Base-by-base conservation (phyloP, 2,113 vertebrate genomes). In the Prionailurus viverrinus region DNA sequence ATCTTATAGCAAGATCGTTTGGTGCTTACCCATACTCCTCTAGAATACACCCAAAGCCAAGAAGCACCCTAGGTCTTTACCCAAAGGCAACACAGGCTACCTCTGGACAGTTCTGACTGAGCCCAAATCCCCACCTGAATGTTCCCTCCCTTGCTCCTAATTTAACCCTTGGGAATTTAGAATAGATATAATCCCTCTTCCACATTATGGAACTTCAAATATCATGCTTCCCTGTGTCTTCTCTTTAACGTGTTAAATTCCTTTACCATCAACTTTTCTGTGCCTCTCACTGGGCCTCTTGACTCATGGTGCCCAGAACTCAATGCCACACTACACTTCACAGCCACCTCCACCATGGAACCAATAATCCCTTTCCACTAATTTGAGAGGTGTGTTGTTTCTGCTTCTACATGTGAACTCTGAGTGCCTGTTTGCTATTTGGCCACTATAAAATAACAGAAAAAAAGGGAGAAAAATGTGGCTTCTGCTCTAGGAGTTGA, bases 241-340 rank as follows among this genome's bases (percentile, higher is more conserved):
- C 65, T 29, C 53, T 73, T 69, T 51, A 39, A 16, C 13, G 33
- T 36, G 25, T 15, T 16, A 33, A 41, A 15, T 53, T 41, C 83
- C 55, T 88, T 73, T 29, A 10, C 7, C 12, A 71, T 3, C 33
- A 13, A 16, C 53, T 8, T 0, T 21, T 45, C 61, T 21, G 39
- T 29, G 19, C 68, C 39, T 55, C 74, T 33, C 36, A 8, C 15
- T 45, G 29, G 19, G 36, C 27, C 68, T 69, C 68, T n/a, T n/a
- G 19, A n/a, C 18, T n/a, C 18, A 69, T 8, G 68, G 68, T 9
- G 7, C n/a, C 27, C 66, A 66, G 19, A 12, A 33, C 19, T 9
- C 19, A 23, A 4, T 0, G 27, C 29, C 14, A 3, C 1, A 27
- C 31, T 48, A 12, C 0, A 27, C 18, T 36, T 58, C 68, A 45